Percentiles rank a stretch among this genome's conserved stretches.
Evolutionary conservation across 2,797 vertebrate genomes (phyloP).

Genomic region (Percopsis omiscomaycus): DNA sequence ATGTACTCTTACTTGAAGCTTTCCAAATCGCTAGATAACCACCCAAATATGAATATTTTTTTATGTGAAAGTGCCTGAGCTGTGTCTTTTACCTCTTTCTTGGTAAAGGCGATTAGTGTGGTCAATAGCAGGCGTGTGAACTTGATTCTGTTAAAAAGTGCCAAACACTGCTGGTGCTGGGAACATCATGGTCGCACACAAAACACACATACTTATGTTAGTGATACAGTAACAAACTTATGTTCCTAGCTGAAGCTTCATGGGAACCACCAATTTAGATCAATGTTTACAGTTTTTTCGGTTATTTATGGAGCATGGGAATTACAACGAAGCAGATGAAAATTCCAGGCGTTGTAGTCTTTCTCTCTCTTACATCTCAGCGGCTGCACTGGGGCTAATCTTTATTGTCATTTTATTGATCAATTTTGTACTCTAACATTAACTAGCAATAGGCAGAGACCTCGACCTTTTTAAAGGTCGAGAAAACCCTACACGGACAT

Average conservation of each 20-base stretch:
- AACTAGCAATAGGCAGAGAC: not conserved
- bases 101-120: constrained; percentile 95
- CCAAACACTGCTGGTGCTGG: constrained; percentile 97
- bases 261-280: constrained; percentile 4
- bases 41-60: not conserved
- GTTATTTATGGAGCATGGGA: constrained; percentile 1
- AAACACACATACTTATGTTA: constrained; percentile 4
- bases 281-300: not conserved
- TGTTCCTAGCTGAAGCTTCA: constrained; percentile 9
- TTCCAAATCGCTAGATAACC: not conserved
- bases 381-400: too few species aligned
- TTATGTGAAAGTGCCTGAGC: not conserved
- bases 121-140: constrained; percentile 93
- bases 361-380: too few species aligned
- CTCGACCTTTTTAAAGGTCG: not conserved
- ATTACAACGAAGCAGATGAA: constrained; percentile 26
- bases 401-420: too few species aligned
- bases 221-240: constrained; percentile 19
- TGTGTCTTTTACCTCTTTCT: constrained; percentile 88
- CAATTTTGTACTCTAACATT: not conserved
- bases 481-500: constrained; percentile 2
- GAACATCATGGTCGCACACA: constrained; percentile 38
- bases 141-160: constrained; percentile 97
- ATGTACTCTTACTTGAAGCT: not conserved
- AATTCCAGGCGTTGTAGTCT: constrained; percentile 13